Evolutionary conservation across 2,888 invertebrate genomes (phyloP).

Genomic region (Synergus japonicus): DNA sequence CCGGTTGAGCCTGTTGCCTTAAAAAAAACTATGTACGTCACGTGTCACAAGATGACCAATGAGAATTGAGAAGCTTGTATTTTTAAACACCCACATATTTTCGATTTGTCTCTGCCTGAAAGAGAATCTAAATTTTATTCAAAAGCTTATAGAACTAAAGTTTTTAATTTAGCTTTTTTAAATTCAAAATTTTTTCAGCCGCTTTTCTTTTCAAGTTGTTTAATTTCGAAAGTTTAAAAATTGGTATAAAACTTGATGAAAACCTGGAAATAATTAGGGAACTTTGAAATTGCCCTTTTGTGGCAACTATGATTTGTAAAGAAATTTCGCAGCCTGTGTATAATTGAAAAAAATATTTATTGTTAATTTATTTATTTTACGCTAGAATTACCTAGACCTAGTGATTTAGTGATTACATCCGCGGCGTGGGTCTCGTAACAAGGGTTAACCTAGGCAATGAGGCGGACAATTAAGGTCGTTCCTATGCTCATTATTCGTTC

Average conservation of each 20-base stretch:
- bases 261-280: no score
- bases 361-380: neutral
- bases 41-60: slow-evolving; percentile 15
- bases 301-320: neutral
- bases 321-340: neutral
- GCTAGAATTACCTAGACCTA: slow-evolving; percentile 5
- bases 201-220: neutral
- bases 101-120: neutral
- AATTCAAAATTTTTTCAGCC: no score
- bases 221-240: neutral
- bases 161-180: no score
- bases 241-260: neutral
- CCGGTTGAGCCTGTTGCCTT: slow-evolving; percentile 51
- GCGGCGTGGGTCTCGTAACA: slow-evolving; percentile 47
- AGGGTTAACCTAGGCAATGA: slow-evolving; percentile 62
- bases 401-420: slow-evolving; percentile 18
- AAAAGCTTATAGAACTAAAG: neutral
- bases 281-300: neutral
- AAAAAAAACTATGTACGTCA: slow-evolving; percentile 39
- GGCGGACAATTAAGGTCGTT: slow-evolving; percentile 60
- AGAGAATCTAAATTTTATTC: neutral
- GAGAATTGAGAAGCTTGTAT: neutral
- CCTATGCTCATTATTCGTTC: slow-evolving; percentile 37
- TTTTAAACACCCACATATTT: slow-evolving; percentile 21
- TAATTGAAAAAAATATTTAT: neutral